Base-by-base conservation (phyloP, 1,140 invertebrate genomes). In the Polypedilum vanderplanki region DNA sequence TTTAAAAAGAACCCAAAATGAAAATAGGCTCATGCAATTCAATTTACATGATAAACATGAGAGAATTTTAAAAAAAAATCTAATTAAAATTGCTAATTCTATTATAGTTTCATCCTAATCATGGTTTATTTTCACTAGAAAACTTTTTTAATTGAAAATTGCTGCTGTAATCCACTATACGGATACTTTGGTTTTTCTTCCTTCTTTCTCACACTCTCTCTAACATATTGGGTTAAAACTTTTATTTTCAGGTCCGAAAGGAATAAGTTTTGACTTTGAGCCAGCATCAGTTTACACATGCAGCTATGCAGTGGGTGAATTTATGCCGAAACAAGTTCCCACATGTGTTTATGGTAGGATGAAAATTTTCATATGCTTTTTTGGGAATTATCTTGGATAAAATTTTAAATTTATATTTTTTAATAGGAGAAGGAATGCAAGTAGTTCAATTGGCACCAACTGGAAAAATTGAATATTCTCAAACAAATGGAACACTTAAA, bases 311-410 rank as follows among this genome's bases (percentile, higher is more conserved):
- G 87, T 83, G 7, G 91, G 91, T 0, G 76, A 83, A 4, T 96
- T 91, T 81, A 77, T 84, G 46, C 93, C 93, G 0, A 83, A 85
- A 12, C 88, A 88, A 0, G 84, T 93, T 74, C 93, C 93, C 7
- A 87, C 89, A 76, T 96, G 93, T 78, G 83, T 89, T 15, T 89
- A 87, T 77, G 85, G 89, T 70, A 22, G 24, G 5, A 33, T 3
- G 24, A 33, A 70, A 22, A 33, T 74, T 40, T 57, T n/a, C 46
- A 12, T 57, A 9, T 57, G 24, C 24, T 33, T 33, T 33, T n/a
- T n/a, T n/a, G n/a, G 5, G 24, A n/a, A n/a, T n/a, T n/a, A n/a
- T n/a, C n/a, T n/a, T n/a, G 24, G 24, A 33, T 33, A 5, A 33
- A 33, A 33, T 33, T n/a, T n/a, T 33, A 33, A 33, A 33, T 33